Evolutionary conservation across 2,888 invertebrate genomes (phyloP).

Genomic region (Steinernema scapterisci): DNA sequence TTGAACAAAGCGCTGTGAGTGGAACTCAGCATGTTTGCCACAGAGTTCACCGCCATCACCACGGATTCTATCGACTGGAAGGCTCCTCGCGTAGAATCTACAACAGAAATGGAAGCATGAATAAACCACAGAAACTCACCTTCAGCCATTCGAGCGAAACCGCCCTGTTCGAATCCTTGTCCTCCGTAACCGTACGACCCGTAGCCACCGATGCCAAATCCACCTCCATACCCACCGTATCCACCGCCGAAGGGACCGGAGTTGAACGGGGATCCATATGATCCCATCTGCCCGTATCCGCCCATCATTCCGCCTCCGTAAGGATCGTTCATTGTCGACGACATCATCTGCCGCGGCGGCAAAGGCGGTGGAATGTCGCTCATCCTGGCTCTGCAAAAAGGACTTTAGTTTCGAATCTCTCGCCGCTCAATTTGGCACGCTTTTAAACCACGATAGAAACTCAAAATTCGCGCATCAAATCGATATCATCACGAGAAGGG

Average conservation of each 20-base stretch:
- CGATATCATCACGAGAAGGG: not conserved
- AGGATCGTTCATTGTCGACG: conserved; percentile 16
- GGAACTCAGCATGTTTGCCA: conserved; percentile 94
- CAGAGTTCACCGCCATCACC: conserved; percentile 86
- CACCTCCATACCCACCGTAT: conserved; percentile 42
- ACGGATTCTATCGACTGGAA: conserved; percentile 92
- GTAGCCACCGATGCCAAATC: conserved; percentile 18
- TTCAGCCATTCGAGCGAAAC: conserved; percentile 61
- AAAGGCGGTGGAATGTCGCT: conserved; percentile 24
- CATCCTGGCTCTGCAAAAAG: not conserved
- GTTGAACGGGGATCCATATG: conserved; percentile 14
- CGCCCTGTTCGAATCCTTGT: conserved; percentile 33
- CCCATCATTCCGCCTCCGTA: conserved; percentile 21
- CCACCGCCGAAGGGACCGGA: conserved; percentile 23
- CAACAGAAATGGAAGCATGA: not conserved
- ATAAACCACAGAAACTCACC: conserved; percentile 38
- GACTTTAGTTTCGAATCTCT: too few species aligned
- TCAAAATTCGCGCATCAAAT: not conserved
- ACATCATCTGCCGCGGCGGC: conserved; percentile 23
- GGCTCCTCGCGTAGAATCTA: conserved; percentile 84
- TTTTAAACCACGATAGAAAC: not conserved
- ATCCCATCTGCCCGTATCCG: conserved; percentile 4
- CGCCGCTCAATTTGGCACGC: too few species aligned
- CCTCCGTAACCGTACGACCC: conserved; percentile 41
- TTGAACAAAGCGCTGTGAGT: conserved; percentile 93